These are phyloP conservation scores for Itoplectis maculator DNA, from an alignment of 2,888 invertebrate species.

Conservation along the genomic window DNA sequence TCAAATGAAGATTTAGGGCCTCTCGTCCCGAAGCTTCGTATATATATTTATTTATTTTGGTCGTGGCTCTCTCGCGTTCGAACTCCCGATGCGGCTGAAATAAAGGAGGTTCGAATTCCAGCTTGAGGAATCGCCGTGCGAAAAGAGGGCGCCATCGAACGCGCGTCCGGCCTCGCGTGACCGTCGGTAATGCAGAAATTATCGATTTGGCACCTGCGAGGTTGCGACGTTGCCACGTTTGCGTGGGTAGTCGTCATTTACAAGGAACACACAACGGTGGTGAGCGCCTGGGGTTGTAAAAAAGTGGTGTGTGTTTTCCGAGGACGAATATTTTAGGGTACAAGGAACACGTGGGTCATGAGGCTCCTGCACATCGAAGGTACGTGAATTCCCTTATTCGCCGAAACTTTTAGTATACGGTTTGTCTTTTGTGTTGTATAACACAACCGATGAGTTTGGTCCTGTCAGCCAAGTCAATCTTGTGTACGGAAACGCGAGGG, in stretches of 20 bases:
- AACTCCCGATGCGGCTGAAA: constrained; percentile 51
- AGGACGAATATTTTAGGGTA: constrained; percentile 55
- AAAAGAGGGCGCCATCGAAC: constrained; percentile 70
- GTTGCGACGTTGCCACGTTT: constrained; percentile 73
- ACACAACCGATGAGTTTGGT: constrained; percentile 45
- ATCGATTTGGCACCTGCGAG: constrained; percentile 69
- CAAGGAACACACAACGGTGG: constrained; percentile 65
- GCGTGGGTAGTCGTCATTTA: constrained; percentile 60
- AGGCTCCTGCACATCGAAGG: constrained; percentile 66
- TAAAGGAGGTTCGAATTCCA: constrained; percentile 70
- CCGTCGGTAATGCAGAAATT: constrained; percentile 71
- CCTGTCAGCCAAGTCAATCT: constrained; percentile 51
- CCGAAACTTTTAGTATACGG: neutral
- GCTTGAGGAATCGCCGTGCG: neutral
- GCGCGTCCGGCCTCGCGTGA: neutral
- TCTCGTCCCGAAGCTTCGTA: neutral
- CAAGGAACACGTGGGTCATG: constrained; percentile 72
- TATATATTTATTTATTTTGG: constrained; percentile 69
- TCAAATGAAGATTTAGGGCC: constrained; percentile 46
- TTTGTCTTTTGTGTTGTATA: constrained; percentile 48
- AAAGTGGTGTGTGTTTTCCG: constrained; percentile 61
- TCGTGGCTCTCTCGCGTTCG: constrained; percentile 62
- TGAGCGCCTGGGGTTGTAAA: constrained; percentile 67
- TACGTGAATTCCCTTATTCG: constrained; percentile 55
- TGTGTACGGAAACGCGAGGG: neutral